Evolutionary conservation across 2,113 vertebrate genomes (phyloP), one percentile per base, ranked within the genome.

Genomic region (Synodontis membranacea): DNA sequence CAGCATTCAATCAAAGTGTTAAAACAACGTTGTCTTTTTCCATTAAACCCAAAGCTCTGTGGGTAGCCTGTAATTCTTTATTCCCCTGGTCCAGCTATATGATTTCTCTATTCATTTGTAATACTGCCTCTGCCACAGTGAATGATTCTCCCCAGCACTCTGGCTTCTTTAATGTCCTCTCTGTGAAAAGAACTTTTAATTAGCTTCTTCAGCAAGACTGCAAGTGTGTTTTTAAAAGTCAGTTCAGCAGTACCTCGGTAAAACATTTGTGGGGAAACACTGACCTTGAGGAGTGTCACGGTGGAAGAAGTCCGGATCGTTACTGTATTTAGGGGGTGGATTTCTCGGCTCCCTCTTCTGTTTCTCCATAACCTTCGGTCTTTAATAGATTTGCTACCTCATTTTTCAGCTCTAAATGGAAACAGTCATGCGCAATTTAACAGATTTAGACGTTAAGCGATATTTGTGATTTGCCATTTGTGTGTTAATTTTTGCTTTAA

Each of bases 171-270:
- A 89, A 88, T 86, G 87, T 88, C 84, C 88, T 91, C 80, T 93
- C 92, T 91, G 90, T 87, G 89, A 48, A 44, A 91, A 81, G 89
- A 82, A 79, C 48, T 90, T 90, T 86, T 89, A 93, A 90, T 91
- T 91, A 90, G 83, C 82, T 89, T 89, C 82, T 89, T 89, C 89
- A 70, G 72, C 48, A 86, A 85, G 91, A 89, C 80, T 82, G 48
- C 14, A 34, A 68, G 19, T 12, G 23, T 80, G 12, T 9, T 23
- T 81, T 86, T 48, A 82, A 44, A 81, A 54, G 37, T 46, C n/a
- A 5, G 19, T 60, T 39, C 58, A 85, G 84, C 58, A 17, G 58
- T 37, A 60, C 37, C 42, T 68, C 44, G n/a, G 42, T 66, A 48
- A 50, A 80, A 80, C 23, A 23, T 54, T 52, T 39, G 37, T 46